phyloP scores from a whole-genome alignment of 35 echinoderm and acorn worm species.

The Apostichopus parvimensis region DNA sequence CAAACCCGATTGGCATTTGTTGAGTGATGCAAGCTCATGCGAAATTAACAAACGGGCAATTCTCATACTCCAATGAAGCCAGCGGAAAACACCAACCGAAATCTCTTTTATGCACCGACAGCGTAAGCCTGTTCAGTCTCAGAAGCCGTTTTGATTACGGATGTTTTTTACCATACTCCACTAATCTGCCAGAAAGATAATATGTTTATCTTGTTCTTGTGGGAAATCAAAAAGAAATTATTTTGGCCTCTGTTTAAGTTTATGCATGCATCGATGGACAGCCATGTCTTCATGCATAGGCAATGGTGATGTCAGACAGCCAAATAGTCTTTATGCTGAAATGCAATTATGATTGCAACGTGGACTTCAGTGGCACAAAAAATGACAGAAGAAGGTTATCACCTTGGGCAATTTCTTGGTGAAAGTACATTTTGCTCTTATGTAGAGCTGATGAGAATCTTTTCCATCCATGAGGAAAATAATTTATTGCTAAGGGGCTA shows the following conservation, averaged over 20 bases:
- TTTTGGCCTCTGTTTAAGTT: slow-evolving; percentile 15
- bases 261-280: background rate
- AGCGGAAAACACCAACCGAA: background rate
- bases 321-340: background rate
- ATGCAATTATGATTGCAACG: background rate
- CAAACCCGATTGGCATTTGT: background rate
- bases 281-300: background rate
- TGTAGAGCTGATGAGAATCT: background rate
- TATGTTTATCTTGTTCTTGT: slow-evolving; percentile 19
- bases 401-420: background rate
- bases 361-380: background rate
- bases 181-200: background rate
- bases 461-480: background rate
- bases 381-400: background rate
- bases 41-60: background rate
- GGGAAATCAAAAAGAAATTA: slow-evolving; percentile 19
- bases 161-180: background rate
- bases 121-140: background rate
- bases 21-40: background rate
- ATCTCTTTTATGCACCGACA: background rate
- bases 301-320: background rate
- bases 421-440: background rate
- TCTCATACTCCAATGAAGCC: background rate
- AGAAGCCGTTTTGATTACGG: background rate
- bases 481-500: background rate